Evolutionary conservation across 2,113 vertebrate species (phyloP).

Genomic region (Thermophis baileyi): DNA sequence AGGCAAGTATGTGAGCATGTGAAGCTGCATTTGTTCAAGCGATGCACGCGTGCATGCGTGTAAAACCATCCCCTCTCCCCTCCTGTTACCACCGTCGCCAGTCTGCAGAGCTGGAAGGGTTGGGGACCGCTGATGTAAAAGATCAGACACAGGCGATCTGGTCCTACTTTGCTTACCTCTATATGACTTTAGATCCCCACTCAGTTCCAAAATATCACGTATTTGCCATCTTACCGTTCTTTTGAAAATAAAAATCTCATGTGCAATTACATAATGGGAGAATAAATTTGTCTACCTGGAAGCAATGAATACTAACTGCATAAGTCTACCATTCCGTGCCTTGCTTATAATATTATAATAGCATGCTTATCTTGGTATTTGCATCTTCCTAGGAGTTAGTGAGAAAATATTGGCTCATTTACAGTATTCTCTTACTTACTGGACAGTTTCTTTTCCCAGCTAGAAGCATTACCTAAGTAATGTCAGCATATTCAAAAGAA

Average conservation of each 20-base stretch:
- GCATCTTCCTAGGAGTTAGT: not conserved
- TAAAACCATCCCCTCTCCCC: not conserved
- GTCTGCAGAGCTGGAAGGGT: not conserved
- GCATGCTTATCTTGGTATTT: not conserved
- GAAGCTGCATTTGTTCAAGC: not conserved
- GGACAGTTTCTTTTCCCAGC: not conserved
- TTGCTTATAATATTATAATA: not conserved
- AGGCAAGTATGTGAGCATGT: not conserved
- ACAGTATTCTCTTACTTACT: not conserved
- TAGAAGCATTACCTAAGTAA: conserved; percentile 2
- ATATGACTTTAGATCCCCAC: no score
- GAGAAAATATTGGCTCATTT: conserved; percentile 12
- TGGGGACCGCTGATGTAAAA: not conserved
- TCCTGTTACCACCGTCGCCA: not conserved
- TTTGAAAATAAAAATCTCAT: not conserved
- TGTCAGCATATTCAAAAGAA: not conserved
- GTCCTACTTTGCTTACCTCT: not conserved
- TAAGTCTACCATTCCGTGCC: not conserved
- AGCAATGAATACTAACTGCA: not conserved
- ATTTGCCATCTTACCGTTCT: not conserved
- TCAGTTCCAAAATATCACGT: not conserved
- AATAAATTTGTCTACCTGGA: not conserved
- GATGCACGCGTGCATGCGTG: accelerated
- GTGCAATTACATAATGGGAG: not conserved
- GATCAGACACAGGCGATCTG: not conserved